These are phyloP conservation scores for Hartigia nigra DNA, from an alignment of 2,888 invertebrate genomes.

Conservation along the genomic window DNA sequence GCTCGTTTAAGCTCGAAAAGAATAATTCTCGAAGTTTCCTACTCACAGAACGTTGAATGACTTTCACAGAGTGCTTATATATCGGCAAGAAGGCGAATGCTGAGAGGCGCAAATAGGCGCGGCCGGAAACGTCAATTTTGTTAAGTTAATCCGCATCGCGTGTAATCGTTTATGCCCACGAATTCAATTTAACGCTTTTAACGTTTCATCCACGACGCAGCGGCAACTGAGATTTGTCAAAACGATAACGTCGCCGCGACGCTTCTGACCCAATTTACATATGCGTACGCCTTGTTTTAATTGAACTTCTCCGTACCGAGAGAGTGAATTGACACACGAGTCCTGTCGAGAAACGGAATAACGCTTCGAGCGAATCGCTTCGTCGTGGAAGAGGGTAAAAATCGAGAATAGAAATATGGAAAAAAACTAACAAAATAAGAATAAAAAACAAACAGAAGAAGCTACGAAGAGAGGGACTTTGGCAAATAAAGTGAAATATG, in stretches of 20 bases:
- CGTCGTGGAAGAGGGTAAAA: not conserved
- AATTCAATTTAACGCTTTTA: conserved; percentile 45
- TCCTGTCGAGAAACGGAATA: not conserved
- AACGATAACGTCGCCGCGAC: not conserved
- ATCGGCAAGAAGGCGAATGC: conserved; percentile 2
- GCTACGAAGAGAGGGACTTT: not conserved
- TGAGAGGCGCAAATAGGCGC: conserved; percentile 46
- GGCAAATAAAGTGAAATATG: not conserved
- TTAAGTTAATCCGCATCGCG: conserved; percentile 47
- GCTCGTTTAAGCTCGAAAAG: not conserved
- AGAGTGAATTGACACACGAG: not conserved
- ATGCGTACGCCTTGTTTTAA: not conserved
- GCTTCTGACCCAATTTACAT: conserved; percentile 10
- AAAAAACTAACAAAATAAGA: not conserved
- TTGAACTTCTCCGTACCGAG: not conserved
- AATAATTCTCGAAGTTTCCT: not conserved
- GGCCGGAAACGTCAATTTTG: conserved; percentile 59
- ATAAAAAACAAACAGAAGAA: not conserved
- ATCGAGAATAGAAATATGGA: not conserved
- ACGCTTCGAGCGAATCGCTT: not conserved
- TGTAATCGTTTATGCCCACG: conserved; percentile 12
- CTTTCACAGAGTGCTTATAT: conserved; percentile 41
- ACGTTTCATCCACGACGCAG: conserved; percentile 10
- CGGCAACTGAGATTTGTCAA: conserved; percentile 7
- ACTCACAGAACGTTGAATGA: conserved; percentile 34